Conservation (phyloP, 2,888 invertebrate species). For the Drosophila mimica region DNA sequence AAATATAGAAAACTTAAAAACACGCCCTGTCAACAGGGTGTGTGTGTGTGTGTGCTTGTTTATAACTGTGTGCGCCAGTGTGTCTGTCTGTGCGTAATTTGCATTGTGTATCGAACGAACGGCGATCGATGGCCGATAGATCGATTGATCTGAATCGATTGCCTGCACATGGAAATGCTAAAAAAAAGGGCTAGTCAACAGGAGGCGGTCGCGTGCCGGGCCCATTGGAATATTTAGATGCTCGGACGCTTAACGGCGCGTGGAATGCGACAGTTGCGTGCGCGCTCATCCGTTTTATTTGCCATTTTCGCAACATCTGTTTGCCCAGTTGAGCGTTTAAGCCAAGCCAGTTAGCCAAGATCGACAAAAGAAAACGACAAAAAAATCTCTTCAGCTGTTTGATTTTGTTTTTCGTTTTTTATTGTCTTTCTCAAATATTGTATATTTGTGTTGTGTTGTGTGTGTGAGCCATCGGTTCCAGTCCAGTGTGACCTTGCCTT, state of each 20-base stretch:
- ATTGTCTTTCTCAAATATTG: not conserved
- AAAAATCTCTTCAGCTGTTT: conserved; percentile 19
- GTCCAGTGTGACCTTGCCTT: conserved; percentile 28
- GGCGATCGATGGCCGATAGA: conserved; percentile 52
- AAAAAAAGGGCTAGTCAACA: conserved; percentile 24
- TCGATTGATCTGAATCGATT: conserved; percentile 34
- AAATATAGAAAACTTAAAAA: conserved; percentile 31
- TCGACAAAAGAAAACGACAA: not conserved
- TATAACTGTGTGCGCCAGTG: conserved; percentile 16
- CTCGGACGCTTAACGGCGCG: conserved; percentile 40
- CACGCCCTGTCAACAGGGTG: conserved; percentile 42
- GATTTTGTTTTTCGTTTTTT: conserved; percentile 5
- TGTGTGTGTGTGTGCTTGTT: conserved; percentile 2
- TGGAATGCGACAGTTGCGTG: conserved; percentile 47
- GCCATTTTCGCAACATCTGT: conserved; percentile 72
- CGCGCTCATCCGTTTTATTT: conserved; percentile 57
- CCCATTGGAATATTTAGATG: conserved; percentile 27
- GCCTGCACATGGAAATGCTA: conserved; percentile 3
- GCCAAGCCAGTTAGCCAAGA: not conserved
- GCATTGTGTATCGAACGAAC: conserved; percentile 43
- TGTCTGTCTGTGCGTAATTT: conserved; percentile 33
- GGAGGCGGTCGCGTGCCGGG: conserved; percentile 32
- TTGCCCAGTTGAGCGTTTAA: conserved; percentile 39
- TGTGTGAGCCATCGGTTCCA: not conserved
- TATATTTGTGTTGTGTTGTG: not conserved